Conservation (phyloP, 2,797 vertebrate genomes). For the Limosa lapponica region DNA sequence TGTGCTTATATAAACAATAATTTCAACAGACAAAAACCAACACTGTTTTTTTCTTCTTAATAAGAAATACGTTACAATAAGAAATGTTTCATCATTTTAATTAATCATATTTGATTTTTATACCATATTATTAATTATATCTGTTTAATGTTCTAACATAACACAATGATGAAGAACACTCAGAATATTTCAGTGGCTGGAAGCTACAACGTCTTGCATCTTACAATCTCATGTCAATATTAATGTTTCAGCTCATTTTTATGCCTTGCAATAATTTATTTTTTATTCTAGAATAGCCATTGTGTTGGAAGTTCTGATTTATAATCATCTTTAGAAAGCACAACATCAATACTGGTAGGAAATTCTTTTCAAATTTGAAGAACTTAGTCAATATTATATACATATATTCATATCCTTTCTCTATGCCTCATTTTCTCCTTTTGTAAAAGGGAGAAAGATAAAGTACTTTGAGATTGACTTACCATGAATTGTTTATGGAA, state of each 20-base stretch:
- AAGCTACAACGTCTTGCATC: neutral
- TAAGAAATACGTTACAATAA: neutral
- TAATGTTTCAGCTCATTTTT: neutral
- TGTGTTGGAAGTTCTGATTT: neutral
- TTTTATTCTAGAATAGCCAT: neutral
- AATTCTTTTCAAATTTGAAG: neutral
- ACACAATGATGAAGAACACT: neutral
- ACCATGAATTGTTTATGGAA: neutral
- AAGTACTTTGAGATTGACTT: neutral
- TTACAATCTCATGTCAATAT: neutral
- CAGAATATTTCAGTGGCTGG: neutral
- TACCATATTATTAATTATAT: neutral
- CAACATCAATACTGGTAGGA: neutral
- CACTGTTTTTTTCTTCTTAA: neutral
- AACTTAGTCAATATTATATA: neutral
- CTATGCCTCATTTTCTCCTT: neutral
- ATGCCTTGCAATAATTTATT: neutral
- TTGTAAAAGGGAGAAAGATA: neutral
- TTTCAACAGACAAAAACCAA: neutral
- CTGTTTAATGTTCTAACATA: neutral
- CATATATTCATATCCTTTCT: neutral
- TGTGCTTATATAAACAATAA: neutral
- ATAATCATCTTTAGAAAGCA: neutral
- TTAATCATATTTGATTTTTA: neutral
- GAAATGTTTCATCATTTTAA: neutral